Base-by-base conservation (phyloP, 2,888 invertebrate species). In the Micropterix aruncella region DNA sequence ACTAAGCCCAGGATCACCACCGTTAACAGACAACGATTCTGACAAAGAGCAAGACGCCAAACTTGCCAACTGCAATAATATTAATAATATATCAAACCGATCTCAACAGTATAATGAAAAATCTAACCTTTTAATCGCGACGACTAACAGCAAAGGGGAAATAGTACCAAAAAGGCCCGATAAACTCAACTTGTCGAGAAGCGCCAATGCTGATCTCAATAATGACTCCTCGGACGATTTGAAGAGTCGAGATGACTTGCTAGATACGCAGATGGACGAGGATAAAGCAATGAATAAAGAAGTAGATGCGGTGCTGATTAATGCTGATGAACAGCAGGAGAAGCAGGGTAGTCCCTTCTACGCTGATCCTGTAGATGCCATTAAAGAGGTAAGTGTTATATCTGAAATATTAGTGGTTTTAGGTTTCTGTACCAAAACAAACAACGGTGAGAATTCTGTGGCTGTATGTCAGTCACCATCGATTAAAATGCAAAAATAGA, bases 311-410 rank as follows among this genome's bases (percentile, higher is more conserved):
- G 60, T 60, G 46, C 54, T 56, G 17, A 56, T 59, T 43, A 59
- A 57, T 38, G 62, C 62, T 38, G 63, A 65, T 43, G 61, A 62
- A 43, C 70, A 69, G 49, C 66, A 69, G 48, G 70, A 71, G 48
- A 85, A 86, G 52, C 82, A 87, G 57, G 82, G 82, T 12, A 89
- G 89, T 60, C 90, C 90, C 1, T 89, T 89, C 57, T 91, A 91
- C 58, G 88, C 89, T 2, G 90, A 91, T 62, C 91, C 91, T 18
- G 88, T 90, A 9, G 91, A 91, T 65, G 80, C 89, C 18, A 70
- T 90, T 45, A 77, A 79, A 56, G 78, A 78, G 57, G 70, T 72
- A 57, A 2, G n/a, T 18, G n/a, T n/a, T n/a, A n/a, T n/a, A n/a
- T n/a, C n/a, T n/a, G n/a, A n/a, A n/a, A n/a, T n/a, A n/a, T n/a